Evolutionary conservation across 2,797 vertebrate species (phyloP), one percentile per base, ranked within the genome.

Genomic region (Ctenochaetus hawaiiensis): DNA sequence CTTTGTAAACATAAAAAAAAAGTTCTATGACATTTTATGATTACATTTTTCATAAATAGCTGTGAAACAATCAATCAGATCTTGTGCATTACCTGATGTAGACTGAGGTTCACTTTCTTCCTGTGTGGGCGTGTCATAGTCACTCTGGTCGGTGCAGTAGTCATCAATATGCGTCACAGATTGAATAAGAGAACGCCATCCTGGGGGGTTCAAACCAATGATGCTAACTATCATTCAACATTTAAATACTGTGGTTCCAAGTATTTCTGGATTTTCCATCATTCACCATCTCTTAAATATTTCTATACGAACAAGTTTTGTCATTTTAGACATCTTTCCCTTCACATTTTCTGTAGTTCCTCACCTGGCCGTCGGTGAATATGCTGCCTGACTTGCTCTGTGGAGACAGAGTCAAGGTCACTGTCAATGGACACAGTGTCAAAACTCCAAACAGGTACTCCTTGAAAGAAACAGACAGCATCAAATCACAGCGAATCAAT

Each of bases 331-430:
- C 62, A 39, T 17, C 6, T 30, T 30, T 71, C 45, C 37, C 30
- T 75, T 4, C 20, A 60, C 1, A 13, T 23, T 37, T 67, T 22
- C 66, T 45, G 44, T 45, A 18, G 16, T 60, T 44, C 72, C 66
- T 80, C 75, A 95, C 95, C 92, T 71, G 82, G 82, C 26, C 23
- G 72, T 49, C 60, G 88, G 70, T 80, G 67, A 57, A 96, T 77
- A 48, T 94, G 89, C 53, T 78, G 72, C 39, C 83, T 86, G 69
- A 94, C 84, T 43, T 69, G 82, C 63, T 93, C 91, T 5, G 91
- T 93, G 62, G 81, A 84, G 71, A 93, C 91, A 1, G 94, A 94
- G 62, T 96, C 93, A 54, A 95, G 84, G 84, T 96, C 92, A 34
- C 94, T 95, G 83, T 95, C 94, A 20, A 94, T 87, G 22, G 92